These are phyloP conservation scores for Microtus richardsoni DNA, from an alignment of 2,113 vertebrate species.

Conservation along the genomic window DNA sequence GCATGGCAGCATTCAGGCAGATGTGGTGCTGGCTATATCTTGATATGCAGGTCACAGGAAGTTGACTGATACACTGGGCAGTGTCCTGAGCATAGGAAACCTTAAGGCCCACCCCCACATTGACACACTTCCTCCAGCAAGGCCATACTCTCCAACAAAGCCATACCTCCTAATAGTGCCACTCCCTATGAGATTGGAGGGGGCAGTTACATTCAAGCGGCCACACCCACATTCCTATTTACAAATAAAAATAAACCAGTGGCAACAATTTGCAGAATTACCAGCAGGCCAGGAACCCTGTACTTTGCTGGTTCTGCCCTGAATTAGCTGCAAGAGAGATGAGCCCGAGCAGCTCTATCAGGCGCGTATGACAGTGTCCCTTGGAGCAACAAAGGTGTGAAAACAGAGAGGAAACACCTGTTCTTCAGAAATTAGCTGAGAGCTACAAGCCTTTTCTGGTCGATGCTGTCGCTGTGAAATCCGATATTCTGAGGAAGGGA, in stretches of 20 bases:
- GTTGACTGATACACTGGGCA: not conserved
- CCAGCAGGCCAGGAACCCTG: constrained; percentile 1
- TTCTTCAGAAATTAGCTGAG: constrained; percentile 68
- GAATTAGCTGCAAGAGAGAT: constrained; percentile 63
- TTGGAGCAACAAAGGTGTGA: constrained; percentile 57
- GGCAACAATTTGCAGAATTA: not conserved
- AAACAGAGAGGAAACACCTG: constrained; percentile 68
- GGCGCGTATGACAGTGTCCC: constrained; percentile 18
- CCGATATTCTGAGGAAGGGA: constrained; percentile 59
- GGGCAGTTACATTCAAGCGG: not conserved
- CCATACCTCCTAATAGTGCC: not conserved
- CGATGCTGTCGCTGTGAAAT: constrained; percentile 62
- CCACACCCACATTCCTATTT: not conserved
- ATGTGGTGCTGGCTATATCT: not conserved
- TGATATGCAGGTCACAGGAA: not conserved
- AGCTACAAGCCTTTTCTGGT: constrained; percentile 15
- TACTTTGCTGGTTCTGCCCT: constrained; percentile 40
- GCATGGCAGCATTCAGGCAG: not conserved
- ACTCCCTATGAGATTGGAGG: not conserved
- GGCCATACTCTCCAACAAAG: not conserved
- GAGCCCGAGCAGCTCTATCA: not conserved
- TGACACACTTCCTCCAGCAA: not conserved
- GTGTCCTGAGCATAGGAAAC: not conserved
- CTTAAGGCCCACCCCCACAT: not conserved
- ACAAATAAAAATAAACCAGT: not conserved